phyloP scores from a whole-genome alignment of 2,888 invertebrate genomes.

The Serrognathus titanus region DNA sequence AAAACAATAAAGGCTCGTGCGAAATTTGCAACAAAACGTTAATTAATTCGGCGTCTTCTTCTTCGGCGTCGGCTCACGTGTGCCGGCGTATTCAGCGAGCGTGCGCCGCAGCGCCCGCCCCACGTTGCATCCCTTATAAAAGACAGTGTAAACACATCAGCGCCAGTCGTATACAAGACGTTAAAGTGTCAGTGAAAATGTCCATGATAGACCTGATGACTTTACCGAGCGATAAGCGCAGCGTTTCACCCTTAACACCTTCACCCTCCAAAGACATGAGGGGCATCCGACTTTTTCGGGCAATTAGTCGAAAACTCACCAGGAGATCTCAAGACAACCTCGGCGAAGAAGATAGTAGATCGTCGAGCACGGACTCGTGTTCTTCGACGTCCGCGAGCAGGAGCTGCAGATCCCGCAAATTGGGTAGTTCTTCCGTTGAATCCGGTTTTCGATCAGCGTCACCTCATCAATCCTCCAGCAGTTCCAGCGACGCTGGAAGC shows the following conservation, averaged over 20 bases:
- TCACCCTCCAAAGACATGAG: constrained; percentile 56
- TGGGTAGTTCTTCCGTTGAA: constrained; percentile 32
- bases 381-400: constrained; percentile 42
- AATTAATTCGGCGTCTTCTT: background rate
- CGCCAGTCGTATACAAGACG: constrained; percentile 24
- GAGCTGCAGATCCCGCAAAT: constrained; percentile 33
- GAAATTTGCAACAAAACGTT: too few species aligned
- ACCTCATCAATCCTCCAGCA: constrained; percentile 53
- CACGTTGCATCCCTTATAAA: constrained; percentile 39
- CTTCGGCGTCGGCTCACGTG: constrained; percentile 10
- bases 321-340: constrained; percentile 53
- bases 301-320: constrained; percentile 62
- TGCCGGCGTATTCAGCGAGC: constrained; percentile 9
- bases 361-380: constrained; percentile 50
- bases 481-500: constrained; percentile 63
- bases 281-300: constrained; percentile 63
- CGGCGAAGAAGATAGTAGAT: constrained; percentile 49
- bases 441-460: constrained; percentile 43
- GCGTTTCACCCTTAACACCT: constrained; percentile 50
- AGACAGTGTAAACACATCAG: constrained; percentile 33
- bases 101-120: constrained; percentile 32
- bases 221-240: constrained; percentile 37
- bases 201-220: constrained; percentile 35
- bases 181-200: constrained; percentile 23
- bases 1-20: too few species aligned